These are phyloP conservation scores for Anastrepha obliqua DNA, from an alignment of 1,140 invertebrate genomes.

Conservation along the genomic window DNA sequence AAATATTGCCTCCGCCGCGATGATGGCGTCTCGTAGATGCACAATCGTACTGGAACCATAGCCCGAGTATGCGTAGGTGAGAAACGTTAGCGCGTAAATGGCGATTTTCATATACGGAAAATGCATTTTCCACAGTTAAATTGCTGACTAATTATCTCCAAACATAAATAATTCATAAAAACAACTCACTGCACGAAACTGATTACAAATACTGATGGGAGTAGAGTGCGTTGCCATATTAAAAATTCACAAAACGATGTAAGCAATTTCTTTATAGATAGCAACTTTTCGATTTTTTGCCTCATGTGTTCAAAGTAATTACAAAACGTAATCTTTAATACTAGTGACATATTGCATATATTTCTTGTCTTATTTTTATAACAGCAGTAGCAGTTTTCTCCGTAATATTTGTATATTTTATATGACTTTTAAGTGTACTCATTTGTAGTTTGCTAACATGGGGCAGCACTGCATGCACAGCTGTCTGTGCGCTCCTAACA, in stretches of 20 bases:
- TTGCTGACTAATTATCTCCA: neutral
- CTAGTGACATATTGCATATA: too few relatives aligned
- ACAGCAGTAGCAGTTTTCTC: too few relatives aligned
- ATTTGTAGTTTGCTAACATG: too few relatives aligned
- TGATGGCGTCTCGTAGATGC: conserved; percentile 85
- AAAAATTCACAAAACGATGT: too few relatives aligned
- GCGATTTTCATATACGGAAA: conserved; percentile 84
- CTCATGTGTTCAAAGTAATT: too few relatives aligned
- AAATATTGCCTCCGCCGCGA: conserved; percentile 85
- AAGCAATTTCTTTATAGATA: too few relatives aligned
- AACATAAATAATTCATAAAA: neutral
- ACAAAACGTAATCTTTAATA: too few relatives aligned
- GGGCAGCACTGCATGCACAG: neutral
- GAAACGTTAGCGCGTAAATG: conserved; percentile 84
- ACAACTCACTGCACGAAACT: neutral
- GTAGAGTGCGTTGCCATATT: neutral
- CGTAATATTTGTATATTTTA: too few relatives aligned
- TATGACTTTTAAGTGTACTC: too few relatives aligned
- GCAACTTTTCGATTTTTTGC: too few relatives aligned
- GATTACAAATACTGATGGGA: neutral
- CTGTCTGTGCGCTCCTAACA: neutral
- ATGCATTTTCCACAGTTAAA: conserved; percentile 76
- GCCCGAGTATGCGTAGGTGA: conserved; percentile 86
- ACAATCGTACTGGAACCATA: conserved; percentile 84
- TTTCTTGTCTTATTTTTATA: too few relatives aligned